Conservation (phyloP, 2,888 invertebrate genomes). For the Empis livida region DNA sequence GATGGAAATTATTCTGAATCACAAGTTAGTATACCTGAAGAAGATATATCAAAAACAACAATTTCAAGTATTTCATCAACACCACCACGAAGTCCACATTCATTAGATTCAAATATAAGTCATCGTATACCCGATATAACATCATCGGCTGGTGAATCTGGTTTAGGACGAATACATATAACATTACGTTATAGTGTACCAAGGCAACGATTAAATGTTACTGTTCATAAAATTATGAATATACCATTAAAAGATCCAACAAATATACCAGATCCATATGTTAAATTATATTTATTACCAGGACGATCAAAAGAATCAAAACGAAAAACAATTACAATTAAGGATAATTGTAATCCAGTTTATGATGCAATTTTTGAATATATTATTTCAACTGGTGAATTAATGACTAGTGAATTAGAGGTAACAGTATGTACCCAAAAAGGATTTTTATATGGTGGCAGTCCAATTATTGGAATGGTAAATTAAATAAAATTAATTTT, state of each 20-base stretch:
- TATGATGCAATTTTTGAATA: slow-evolving; percentile 90
- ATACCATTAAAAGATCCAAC: slow-evolving; percentile 67
- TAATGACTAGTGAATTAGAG: slow-evolving; percentile 64
- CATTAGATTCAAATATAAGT: slow-evolving; percentile 35
- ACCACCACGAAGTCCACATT: slow-evolving; percentile 20
- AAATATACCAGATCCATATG: slow-evolving; percentile 81
- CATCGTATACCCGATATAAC: slow-evolving; percentile 48
- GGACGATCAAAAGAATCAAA: slow-evolving; percentile 76
- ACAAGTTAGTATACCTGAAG: slow-evolving; percentile 22
- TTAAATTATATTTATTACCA: slow-evolving; percentile 75
- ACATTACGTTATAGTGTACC: slow-evolving; percentile 75
- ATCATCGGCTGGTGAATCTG: slow-evolving; percentile 57
- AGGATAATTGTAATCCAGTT: slow-evolving; percentile 81
- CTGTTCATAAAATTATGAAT: slow-evolving; percentile 82
- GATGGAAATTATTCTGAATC: neutral
- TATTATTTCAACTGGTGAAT: slow-evolving; percentile 66
- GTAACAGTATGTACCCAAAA: slow-evolving; percentile 82
- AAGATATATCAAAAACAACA: slow-evolving; percentile 14
- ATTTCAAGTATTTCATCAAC: slow-evolving; percentile 19
- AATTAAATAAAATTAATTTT: neutral
- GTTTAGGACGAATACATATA: slow-evolving; percentile 68
- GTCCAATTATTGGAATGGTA: slow-evolving; percentile 73
- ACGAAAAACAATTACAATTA: slow-evolving; percentile 66
- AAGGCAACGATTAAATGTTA: slow-evolving; percentile 67
- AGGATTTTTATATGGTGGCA: slow-evolving; percentile 64